Evolutionary conservation across 2,888 invertebrate genomes (phyloP).

Genomic region (Agonum fuliginosum): DNA sequence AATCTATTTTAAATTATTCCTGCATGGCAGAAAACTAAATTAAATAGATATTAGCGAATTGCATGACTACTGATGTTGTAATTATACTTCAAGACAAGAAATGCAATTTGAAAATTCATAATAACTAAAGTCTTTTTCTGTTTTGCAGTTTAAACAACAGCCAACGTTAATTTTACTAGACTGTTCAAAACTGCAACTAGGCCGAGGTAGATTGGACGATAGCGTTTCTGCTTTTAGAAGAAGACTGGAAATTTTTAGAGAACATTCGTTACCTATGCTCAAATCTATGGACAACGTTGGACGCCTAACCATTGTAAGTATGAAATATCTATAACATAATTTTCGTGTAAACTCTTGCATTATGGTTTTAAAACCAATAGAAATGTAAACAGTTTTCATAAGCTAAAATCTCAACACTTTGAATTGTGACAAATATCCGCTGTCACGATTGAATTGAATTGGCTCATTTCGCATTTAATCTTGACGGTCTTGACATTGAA

Average conservation of each 20-base stretch:
- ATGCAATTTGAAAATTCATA: neutral
- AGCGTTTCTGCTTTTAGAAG: slow-evolving; percentile 89
- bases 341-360: too few relatives aligned
- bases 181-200: slow-evolving; percentile 92
- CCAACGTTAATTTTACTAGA: slow-evolving; percentile 91
- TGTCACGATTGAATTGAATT: too few relatives aligned
- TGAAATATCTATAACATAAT: neutral
- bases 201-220: slow-evolving; percentile 89
- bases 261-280: slow-evolving; percentile 91
- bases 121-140: slow-evolving; percentile 58
- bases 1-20: slow-evolving; percentile 19
- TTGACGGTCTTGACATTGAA: slow-evolving; percentile 28
- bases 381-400: too few relatives aligned
- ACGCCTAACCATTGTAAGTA: slow-evolving; percentile 87
- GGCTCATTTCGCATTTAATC: neutral
- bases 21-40: neutral
- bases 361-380: too few relatives aligned
- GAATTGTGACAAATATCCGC: too few relatives aligned
- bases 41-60: slow-evolving; percentile 1
- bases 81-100: too few relatives aligned
- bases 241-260: slow-evolving; percentile 89
- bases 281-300: slow-evolving; percentile 88
- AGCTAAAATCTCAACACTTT: too few relatives aligned
- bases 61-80: slow-evolving; percentile 41
- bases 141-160: slow-evolving; percentile 81